Evolutionary conservation across 2,797 vertebrate species (phyloP).

Genomic region (Chaetophractus vellerosus): DNA sequence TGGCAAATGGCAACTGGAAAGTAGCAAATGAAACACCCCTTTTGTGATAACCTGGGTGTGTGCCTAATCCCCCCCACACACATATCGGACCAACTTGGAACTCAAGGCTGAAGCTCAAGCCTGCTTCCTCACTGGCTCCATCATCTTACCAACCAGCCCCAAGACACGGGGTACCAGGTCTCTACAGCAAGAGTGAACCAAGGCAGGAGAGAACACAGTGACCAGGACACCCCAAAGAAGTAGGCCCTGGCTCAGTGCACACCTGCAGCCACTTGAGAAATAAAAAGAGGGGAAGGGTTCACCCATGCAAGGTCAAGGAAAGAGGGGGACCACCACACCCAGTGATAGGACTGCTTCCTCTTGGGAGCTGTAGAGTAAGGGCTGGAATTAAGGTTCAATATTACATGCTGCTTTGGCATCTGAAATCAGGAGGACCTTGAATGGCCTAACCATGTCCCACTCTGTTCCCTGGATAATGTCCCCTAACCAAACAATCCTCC

Average conservation of each 20-base stretch:
- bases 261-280: background rate
- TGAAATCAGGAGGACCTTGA: too few relatives aligned
- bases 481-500: too few relatives aligned
- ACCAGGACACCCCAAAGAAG: background rate
- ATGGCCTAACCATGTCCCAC: too few relatives aligned
- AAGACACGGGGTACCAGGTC: background rate
- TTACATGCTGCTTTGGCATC: too few relatives aligned
- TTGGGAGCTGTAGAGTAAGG: too few relatives aligned
- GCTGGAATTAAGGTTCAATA: too few relatives aligned
- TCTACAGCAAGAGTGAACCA: fast-evolving
- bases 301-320: fast-evolving
- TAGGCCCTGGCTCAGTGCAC: too few relatives aligned
- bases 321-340: background rate
- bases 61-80: background rate
- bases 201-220: background rate
- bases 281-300: too few relatives aligned
- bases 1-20: background rate
- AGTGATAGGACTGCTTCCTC: too few relatives aligned
- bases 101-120: background rate
- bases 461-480: too few relatives aligned
- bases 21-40: fast-evolving
- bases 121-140: background rate
- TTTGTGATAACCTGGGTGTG: background rate
- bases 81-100: too few relatives aligned
- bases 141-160: background rate